phyloP scores from a whole-genome alignment of 2,113 vertebrate genomes.

The Charadrius vociferus region DNA sequence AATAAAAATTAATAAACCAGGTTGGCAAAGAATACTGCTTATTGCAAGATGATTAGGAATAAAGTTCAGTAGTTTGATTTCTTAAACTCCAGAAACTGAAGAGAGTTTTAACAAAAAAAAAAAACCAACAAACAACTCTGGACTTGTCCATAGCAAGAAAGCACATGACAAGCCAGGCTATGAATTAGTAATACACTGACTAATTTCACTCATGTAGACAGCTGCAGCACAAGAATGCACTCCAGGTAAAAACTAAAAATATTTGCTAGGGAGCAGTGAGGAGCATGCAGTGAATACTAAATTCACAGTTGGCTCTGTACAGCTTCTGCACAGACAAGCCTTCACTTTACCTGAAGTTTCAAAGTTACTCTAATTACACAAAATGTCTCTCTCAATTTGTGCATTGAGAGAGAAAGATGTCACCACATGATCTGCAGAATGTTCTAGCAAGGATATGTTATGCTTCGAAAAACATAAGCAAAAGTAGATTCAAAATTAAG shows the following conservation, averaged over 20 bases:
- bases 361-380: background rate
- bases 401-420: background rate
- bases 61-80: background rate
- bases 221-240: background rate
- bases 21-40: background rate
- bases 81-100: background rate
- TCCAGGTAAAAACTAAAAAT: background rate
- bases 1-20: background rate
- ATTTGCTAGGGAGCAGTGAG: background rate
- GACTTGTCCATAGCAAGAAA: background rate
- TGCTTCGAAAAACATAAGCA: background rate
- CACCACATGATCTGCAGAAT: fast-evolving
- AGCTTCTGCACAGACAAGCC: background rate
- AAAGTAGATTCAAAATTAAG: background rate
- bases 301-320: background rate
- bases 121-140: background rate
- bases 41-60: background rate
- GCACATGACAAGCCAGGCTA: background rate
- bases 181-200: background rate
- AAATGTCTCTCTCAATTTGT: background rate
- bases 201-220: background rate
- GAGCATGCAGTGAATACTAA: background rate
- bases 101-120: background rate
- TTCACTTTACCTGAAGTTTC: background rate
- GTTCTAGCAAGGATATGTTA: background rate